Evolutionary conservation across 2,888 invertebrate species (phyloP).

Genomic region (Stratiomys singularior): DNA sequence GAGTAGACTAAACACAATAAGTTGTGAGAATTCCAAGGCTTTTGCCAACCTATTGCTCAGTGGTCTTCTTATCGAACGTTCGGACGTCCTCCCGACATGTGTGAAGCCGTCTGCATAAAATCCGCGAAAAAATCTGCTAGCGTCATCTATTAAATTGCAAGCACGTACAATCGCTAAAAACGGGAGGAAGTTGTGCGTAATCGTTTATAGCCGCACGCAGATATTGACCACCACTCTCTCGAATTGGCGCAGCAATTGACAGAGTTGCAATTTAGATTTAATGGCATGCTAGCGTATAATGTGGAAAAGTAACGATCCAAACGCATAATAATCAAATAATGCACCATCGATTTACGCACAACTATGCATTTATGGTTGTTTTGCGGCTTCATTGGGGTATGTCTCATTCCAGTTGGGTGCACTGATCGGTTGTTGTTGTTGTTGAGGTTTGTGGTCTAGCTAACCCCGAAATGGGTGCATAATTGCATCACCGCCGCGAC

Average conservation of each 20-base stretch:
- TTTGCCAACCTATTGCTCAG: too few relatives aligned
- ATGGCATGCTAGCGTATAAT: slow-evolving; percentile 4
- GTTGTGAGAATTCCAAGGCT: too few relatives aligned
- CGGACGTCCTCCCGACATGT: slow-evolving; percentile 21
- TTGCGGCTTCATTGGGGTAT: slow-evolving; percentile 12
- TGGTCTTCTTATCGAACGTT: neutral
- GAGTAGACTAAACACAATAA: too few relatives aligned
- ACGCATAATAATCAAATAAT: slow-evolving; percentile 42
- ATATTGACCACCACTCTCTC: neutral
- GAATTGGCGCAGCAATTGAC: neutral
- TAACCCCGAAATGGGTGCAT: slow-evolving; percentile 1
- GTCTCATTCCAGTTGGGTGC: slow-evolving; percentile 17
- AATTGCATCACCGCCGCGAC: slow-evolving; percentile 24
- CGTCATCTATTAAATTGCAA: slow-evolving; percentile 47
- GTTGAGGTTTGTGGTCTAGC: neutral
- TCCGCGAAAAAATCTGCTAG: slow-evolving; percentile 16
- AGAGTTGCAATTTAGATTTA: neutral
- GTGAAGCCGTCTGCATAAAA: slow-evolving; percentile 26
- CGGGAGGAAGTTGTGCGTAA: slow-evolving; percentile 48
- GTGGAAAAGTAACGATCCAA: slow-evolving; percentile 19
- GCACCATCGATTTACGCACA: slow-evolving; percentile 24
- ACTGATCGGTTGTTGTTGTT: neutral
- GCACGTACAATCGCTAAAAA: slow-evolving; percentile 50
- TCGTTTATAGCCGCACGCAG: neutral
- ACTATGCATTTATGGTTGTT: slow-evolving; percentile 38